Base-by-base conservation (phyloP, 2,113 vertebrate genomes). In the Xyrauchen texanus region DNA sequence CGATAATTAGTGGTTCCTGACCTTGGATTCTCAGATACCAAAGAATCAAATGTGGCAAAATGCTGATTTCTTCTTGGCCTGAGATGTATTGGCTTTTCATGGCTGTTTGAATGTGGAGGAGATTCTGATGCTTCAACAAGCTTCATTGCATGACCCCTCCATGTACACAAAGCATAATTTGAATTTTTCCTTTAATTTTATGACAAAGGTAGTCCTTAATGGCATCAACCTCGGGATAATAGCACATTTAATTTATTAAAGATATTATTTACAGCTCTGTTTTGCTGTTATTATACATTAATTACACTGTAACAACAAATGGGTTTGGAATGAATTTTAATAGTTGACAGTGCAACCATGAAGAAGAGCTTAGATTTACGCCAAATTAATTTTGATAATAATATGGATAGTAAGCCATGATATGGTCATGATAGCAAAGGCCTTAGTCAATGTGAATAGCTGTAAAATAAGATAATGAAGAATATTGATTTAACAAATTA, bases 41-140 rank as follows among this genome's bases (percentile, higher is more conserved):
- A 84, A 13, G 95, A 94, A 82, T 95, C 95, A 2, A 82, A 87
- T 0, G 93, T 93, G 74, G 95, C 93, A 0, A 86, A 83, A 0
- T 90, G 90, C 0, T 91, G 89, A 0, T 92, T 95, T 77, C 96
- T 90, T 6, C 92, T 95, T 66, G 91, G 82, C 51, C 94, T 92
- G 77, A 78, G 91, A 4, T 79, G 51, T 73, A 21, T 65, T 6
- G 9, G 21, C 10, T 62, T 42, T 55, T 74, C 73, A 3, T 64
- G 58, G 53, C 5, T 70, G 51, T 69, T 74, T 49, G 55, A 13
- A 6, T 65, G 67, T 21, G 53, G 7, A 58, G 55, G 6, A 49
- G 47, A 49, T 49, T 49, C 8, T 49, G 8, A 8, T 62, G 55
- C 21, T 34, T 34, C 21, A 34, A 34, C 21, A 34, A 34, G 21